Percentiles rank a stretch among this genome's conserved stretches.
Conservation (phyloP, 64 coral and sea anemone species). For the Catalaphyllia jardinei region DNA sequence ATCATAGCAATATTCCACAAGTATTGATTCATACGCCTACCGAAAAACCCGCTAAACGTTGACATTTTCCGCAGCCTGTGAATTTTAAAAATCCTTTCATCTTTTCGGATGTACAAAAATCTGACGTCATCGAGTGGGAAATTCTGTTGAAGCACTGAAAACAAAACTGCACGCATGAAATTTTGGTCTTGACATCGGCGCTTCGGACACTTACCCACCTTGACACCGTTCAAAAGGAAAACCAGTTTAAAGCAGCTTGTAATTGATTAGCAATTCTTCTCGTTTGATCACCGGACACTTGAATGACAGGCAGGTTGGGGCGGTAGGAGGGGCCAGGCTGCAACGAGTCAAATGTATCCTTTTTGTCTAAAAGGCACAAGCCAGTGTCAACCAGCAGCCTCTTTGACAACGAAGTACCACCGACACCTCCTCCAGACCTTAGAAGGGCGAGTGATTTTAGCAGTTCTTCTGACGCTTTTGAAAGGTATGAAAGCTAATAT, state of each 20-base stretch:
- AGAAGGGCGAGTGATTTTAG: background rate
- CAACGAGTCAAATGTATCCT: constrained; percentile 7
- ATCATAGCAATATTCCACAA: background rate
- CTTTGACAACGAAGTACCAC: constrained; percentile 19
- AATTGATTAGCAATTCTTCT: background rate
- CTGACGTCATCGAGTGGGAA: background rate
- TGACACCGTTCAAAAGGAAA: background rate
- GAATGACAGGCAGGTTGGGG: constrained; percentile 34
- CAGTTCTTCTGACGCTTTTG: background rate
- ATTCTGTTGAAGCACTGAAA: background rate
- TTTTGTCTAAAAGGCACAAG: background rate
- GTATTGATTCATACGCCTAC: background rate
- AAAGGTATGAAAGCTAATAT: constrained; percentile 7
- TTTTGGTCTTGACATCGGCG: background rate
- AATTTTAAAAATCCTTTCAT: constrained; percentile 10
- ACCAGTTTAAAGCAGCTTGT: background rate
- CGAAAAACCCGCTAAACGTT: constrained; percentile 1
- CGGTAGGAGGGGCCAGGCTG: background rate
- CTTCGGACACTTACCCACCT: background rate
- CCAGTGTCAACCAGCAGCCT: background rate
- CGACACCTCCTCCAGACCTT: background rate
- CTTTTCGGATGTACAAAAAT: background rate
- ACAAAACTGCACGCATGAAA: background rate
- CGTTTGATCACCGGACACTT: background rate
- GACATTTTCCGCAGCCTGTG: constrained; percentile 4